Base-by-base conservation (phyloP, 2,888 invertebrate species). In the Strigamia transsilvanica region DNA sequence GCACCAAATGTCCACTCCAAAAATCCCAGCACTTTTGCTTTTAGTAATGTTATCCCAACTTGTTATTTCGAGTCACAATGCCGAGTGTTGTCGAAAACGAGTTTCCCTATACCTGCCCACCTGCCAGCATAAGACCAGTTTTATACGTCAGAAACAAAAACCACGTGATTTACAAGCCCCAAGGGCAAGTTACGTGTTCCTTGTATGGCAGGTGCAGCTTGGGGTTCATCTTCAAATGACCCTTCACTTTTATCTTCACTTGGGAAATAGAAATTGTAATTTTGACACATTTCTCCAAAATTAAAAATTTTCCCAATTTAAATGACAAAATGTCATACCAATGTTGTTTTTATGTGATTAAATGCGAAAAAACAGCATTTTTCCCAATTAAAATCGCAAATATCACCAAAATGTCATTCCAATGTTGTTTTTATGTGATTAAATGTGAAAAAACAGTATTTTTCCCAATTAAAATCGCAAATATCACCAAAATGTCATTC, bases 191-290 rank as follows among this genome's bases (percentile, higher is more conserved):
- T 61, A 61, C 61, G 61, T 61, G 61, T 15, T 61, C n/a, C 61
- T 61, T 23, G 61, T 10, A n/a, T 34, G 7, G 61, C 61, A 61
- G 61, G 61, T 61, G 61, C 61, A 61, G 61, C 61, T 21, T n/a
- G 18, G 61, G 61, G 61, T 61, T 61, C 61, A 61, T 61, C 61
- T 61, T 61, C 51, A 61, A 3, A n/a, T 61, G 61, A 61, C 61
- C 61, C 61, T 61, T 15, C 61, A 61, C 61, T 61, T 61, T 61
- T 61, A 61, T 61, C 61, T 61, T 61, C 61, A 61, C 61, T 61
- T 61, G 18, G 10, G n/a, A 61, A 61, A 18, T 61, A 18, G 18
- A 61, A 61, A 18, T 61, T 18, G 10, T 15, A 23, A 18, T 61
- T 61, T 18, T 61, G 21, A 61, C n/a, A 18, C 21, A 61, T 18